A percentile compares a stretch with the other conserved stretches of the same genome.
Conservation (phyloP, 2,113 vertebrate species). For the Zonotrichia leucophrys region DNA sequence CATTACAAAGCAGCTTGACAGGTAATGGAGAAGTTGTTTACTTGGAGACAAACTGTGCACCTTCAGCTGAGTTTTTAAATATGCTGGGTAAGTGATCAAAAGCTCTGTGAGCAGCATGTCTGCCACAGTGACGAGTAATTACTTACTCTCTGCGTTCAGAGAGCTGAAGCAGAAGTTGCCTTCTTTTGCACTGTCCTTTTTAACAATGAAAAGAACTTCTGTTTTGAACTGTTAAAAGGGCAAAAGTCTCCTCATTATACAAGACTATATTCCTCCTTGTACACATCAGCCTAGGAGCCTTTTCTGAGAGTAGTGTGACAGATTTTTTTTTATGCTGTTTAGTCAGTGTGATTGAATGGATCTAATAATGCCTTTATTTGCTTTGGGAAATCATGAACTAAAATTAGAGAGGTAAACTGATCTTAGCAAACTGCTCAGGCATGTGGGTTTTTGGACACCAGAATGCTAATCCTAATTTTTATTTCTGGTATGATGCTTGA, state of each 20-base stretch:
- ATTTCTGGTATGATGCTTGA: not conserved
- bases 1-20: not conserved
- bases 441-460: not conserved
- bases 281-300: constrained; percentile 8
- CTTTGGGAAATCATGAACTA: not conserved
- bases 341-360: constrained; percentile 31
- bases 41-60: not conserved
- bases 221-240: constrained; percentile 30
- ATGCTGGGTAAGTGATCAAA: not conserved
- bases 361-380: constrained; percentile 35
- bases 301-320: constrained; percentile 10
- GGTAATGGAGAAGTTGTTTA: not conserved
- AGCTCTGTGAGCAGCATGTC: not conserved
- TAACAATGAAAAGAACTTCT: constrained; percentile 44
- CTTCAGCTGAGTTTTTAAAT: constrained; percentile 23
- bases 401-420: not conserved
- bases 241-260: constrained; percentile 25
- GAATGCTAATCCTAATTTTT: constrained; percentile 1
- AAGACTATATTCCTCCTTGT: constrained; percentile 27
- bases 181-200: constrained; percentile 39
- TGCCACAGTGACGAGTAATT: not conserved
- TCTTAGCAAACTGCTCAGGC: not conserved
- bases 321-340: constrained; percentile 38
- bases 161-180: constrained; percentile 43
- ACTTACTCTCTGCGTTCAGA: not conserved